Evolutionary conservation across 1,140 invertebrate genomes (phyloP).

Genomic region (Aleiodes sp.): DNA sequence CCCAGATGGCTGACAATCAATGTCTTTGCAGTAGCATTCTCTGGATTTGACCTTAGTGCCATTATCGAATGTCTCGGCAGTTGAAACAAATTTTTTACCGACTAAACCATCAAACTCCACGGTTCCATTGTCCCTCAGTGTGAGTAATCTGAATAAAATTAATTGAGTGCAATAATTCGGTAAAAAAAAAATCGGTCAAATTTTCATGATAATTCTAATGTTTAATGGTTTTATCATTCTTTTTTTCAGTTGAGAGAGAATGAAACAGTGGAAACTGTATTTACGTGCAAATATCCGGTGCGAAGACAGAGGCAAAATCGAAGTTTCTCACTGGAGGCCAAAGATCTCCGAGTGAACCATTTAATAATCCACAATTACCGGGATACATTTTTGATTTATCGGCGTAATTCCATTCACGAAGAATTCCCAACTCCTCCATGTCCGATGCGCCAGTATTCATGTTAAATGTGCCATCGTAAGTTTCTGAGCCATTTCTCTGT

Average conservation of each 20-base stretch:
- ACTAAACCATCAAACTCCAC: conserved; percentile 64
- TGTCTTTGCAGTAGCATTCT: conserved; percentile 66
- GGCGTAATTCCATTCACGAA: conserved; percentile 75
- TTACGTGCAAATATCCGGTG: conserved; percentile 76
- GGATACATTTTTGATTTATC: conserved; percentile 69
- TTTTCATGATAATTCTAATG: no score
- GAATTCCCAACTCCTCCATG: conserved; percentile 71
- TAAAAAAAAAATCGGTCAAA: neutral
- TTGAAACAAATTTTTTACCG: conserved; percentile 71
- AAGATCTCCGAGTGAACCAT: conserved; percentile 79
- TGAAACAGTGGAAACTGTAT: no score
- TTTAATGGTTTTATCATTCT: no score
- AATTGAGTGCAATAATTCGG: conserved; percentile 23
- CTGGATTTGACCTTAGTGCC: conserved; percentile 71
- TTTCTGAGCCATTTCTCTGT: conserved; percentile 75
- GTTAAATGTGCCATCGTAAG: conserved; percentile 78
- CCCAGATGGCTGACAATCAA: conserved; percentile 66
- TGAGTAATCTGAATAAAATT: conserved; percentile 54
- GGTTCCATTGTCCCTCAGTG: conserved; percentile 52
- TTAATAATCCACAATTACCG: conserved; percentile 71
- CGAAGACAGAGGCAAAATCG: conserved; percentile 71
- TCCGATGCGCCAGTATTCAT: conserved; percentile 76
- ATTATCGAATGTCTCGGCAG: conserved; percentile 73
- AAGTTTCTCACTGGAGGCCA: conserved; percentile 75
- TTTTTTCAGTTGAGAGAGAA: no score